These are phyloP conservation scores for Drosophila lutescens DNA, from an alignment of 2,888 invertebrate genomes.

Conservation along the genomic window DNA sequence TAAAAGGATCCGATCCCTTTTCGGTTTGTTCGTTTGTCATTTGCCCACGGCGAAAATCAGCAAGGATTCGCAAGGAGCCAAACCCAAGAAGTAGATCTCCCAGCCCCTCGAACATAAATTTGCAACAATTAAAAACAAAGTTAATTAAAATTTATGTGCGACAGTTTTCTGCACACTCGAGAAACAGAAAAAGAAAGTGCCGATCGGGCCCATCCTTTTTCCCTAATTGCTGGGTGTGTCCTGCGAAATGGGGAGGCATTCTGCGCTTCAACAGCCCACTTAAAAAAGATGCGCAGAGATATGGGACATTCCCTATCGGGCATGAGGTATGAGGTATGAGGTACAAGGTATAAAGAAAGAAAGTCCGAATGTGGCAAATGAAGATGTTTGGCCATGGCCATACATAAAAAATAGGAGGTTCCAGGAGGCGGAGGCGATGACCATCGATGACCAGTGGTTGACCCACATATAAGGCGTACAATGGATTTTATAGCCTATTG, in stretches of 20 bases:
- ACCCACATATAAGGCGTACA: neutral
- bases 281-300: slow-evolving; percentile 18
- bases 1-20: slow-evolving; percentile 58
- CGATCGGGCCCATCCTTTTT: slow-evolving; percentile 50
- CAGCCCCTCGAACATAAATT: slow-evolving; percentile 75
- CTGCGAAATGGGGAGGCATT: slow-evolving; percentile 39
- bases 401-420: slow-evolving; percentile 11
- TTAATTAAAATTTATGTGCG: slow-evolving; percentile 82
- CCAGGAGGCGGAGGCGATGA: neutral
- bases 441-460: slow-evolving; percentile 14
- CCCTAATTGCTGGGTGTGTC: slow-evolving; percentile 76
- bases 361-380: slow-evolving; percentile 2
- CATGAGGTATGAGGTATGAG: too few species aligned
- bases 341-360: neutral
- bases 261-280: slow-evolving; percentile 28
- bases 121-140: slow-evolving; percentile 79
- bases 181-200: neutral
- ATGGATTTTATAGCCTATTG: neutral
- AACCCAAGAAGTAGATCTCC: neutral
- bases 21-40: slow-evolving; percentile 71
- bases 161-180: slow-evolving; percentile 73
- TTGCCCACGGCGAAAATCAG: slow-evolving; percentile 31
- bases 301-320: neutral
- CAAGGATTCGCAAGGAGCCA: slow-evolving; percentile 10
- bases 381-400: slow-evolving; percentile 9